Evolutionary conservation across 2,113 vertebrate genomes (phyloP), one percentile per base, ranked within the genome.

Genomic region (Callospermophilus lateralis): DNA sequence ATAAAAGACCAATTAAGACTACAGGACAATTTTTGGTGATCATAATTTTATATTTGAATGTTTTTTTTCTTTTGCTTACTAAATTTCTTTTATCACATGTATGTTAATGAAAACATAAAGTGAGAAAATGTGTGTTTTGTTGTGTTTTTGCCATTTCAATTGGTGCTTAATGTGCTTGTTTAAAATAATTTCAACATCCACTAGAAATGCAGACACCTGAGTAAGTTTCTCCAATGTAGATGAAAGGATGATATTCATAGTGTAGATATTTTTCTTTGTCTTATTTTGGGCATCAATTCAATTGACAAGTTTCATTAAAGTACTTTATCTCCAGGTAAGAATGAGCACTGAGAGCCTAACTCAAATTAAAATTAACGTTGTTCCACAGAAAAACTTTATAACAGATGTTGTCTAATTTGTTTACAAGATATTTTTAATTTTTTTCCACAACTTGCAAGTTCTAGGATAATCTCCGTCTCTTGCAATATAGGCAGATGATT

Each of bases 241-340:
- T 42, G 42, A 42, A 42, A 42, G 42, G 42, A 42, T 42, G n/a
- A n/a, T n/a, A n/a, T 77, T 81, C 42, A 84, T 2, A 63, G 7
- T 24, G 48, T 53, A 45, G 34, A 34, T 86, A 92, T 94, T 97
- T 84, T 78, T 86, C 22, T 72, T 91, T 93, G 15, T 94, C 16
- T 92, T 68, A 88, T 53, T 87, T 81, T 90, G 53, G 15, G 58
- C 67, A 96, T 94, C 70, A 96, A 79, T 94, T 96, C 39, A 84
- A 34, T 86, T 89, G 78, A 94, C 51, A 97, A 37, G 53, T 95
- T 97, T 93, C 89, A 96, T 88, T 97, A 90, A 74, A 28, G 61
- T 94, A 58, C 34, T 85, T 95, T 84, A 79, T 39, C 65, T 93
- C 67, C 48, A 90, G 90, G 68, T 68, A 94, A 74, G 34, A 93